Conservation (phyloP, 2,888 invertebrate genomes). For the Tribolium freemani region DNA sequence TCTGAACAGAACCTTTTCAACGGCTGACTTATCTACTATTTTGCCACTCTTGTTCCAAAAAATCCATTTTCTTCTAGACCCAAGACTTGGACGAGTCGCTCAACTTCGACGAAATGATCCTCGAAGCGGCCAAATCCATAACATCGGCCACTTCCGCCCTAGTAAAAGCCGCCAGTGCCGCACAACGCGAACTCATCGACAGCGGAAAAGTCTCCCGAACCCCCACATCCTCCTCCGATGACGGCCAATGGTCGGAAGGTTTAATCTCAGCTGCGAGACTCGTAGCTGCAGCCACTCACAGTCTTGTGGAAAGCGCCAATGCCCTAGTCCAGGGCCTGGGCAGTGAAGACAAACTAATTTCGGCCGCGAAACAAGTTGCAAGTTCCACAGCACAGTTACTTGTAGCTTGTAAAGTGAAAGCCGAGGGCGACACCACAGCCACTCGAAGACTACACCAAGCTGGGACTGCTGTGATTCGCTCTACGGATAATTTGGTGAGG, state of each 20-base stretch:
- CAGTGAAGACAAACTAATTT: constrained; percentile 95
- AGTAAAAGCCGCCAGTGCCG: constrained; percentile 96
- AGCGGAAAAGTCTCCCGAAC: constrained; percentile 89
- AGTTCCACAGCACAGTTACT: constrained; percentile 97
- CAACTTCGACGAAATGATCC: constrained; percentile 99
- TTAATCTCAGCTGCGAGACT: constrained; percentile 94
- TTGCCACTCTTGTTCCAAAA: no score
- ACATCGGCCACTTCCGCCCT: constrained; percentile 97
- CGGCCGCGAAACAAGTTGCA: constrained; percentile 96
- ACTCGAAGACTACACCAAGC: constrained; percentile 93
- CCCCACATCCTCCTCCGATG: constrained; percentile 89
- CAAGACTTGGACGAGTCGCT: constrained; percentile 93
- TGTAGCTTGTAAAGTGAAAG: constrained; percentile 99
- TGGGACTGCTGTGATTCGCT: constrained; percentile 96
- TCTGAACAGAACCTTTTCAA: no score
- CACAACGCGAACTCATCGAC: constrained; percentile 95
- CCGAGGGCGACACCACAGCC: constrained; percentile 94
- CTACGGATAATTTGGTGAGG: constrained; percentile 96
- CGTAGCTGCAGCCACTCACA: constrained; percentile 98
- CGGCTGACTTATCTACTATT: no score
- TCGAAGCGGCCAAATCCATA: constrained; percentile 98
- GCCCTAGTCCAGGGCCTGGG: constrained; percentile 93
- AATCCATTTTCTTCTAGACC: constrained; percentile 52
- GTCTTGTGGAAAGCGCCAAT: constrained; percentile 97
- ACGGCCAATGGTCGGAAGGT: constrained; percentile 99